Evolutionary conservation across 2,888 invertebrate genomes (phyloP), one percentile per base, ranked within the genome.

Genomic region (Hybos culiciformis): DNA sequence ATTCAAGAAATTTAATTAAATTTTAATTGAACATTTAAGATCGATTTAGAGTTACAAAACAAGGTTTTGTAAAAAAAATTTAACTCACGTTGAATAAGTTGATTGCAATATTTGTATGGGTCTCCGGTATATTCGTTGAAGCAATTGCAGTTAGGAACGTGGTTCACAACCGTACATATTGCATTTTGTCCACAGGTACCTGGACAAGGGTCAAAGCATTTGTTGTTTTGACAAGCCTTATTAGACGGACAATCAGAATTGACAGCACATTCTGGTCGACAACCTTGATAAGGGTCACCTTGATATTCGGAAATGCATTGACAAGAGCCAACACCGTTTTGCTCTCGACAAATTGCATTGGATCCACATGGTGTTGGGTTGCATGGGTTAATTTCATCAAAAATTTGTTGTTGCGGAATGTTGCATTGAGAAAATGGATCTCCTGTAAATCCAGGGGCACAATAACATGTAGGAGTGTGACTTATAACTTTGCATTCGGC

Each of bases 151-250:
- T 73, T 68, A 44, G 80, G 78, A 52, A 83, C 57, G 65, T 83
- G 80, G 55, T 80, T 80, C 5, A 80, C 68, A 7, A 80, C 79
- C 61, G 77, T 75, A 58, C 85, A 85, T 39, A 72, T 60, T 5
- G 84, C 79, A 54, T 82, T 80, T 45, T 76, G 70, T 3, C 81
- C 83, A 58, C 86, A 86, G 14, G 78, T 76, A 48, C 83, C 83
- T 6, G 80, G 80, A 54, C 85, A 86, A 15, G 85, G 84, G 66
- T 86, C 80, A 56, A 71, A 69, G 60, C 87, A 87, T 63, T 82
- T 83, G 50, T 79, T 77, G 51, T 76, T 73, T 4, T 78, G 68
- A 56, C 85, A 85, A 50, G 81, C 80, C 59, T 74, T 74, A 51
- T 77, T 74, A 40, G 71, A 69, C n/a, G 77, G 65, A 61, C 87